Evolutionary conservation across 1,140 invertebrate genomes (phyloP).

Genomic region (Marisa cornuarietis): DNA sequence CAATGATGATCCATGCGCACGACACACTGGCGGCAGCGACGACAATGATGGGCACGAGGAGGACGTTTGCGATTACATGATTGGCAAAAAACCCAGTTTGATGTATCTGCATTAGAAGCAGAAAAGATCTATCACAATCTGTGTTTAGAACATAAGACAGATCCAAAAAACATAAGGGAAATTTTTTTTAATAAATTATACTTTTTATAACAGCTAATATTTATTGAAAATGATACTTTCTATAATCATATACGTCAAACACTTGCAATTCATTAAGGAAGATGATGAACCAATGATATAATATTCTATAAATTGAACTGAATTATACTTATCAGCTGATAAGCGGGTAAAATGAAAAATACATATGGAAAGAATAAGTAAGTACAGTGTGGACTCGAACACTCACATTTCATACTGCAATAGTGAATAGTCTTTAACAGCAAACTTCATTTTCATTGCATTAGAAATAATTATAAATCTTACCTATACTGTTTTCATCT

Average conservation of each 20-base stretch:
- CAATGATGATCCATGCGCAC: constrained; percentile 92
- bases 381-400: no score
- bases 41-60: constrained; percentile 87
- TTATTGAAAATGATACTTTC: no score
- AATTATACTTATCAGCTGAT: no score
- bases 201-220: no score
- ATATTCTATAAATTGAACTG: no score
- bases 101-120: constrained; percentile 33
- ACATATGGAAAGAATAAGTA: no score
- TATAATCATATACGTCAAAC: no score
- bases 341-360: constrained; percentile 7
- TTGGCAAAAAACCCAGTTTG: constrained; percentile 83
- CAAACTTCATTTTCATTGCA: not conserved
- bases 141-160: not conserved
- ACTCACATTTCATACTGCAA: no score
- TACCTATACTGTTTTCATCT: constrained; percentile 11
- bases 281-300: no score
- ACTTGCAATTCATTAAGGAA: no score
- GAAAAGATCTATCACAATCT: constrained; percentile 9
- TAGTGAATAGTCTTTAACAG: no score
- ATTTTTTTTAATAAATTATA: not conserved
- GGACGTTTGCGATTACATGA: constrained; percentile 87
- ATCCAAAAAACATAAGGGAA: not conserved
- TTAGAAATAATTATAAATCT: not conserved
- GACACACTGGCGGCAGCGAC: constrained; percentile 88